Evolutionary conservation across 2,888 invertebrate species (phyloP), one percentile per base, ranked within the genome.

Genomic region (Dicranocentrus wangi): DNA sequence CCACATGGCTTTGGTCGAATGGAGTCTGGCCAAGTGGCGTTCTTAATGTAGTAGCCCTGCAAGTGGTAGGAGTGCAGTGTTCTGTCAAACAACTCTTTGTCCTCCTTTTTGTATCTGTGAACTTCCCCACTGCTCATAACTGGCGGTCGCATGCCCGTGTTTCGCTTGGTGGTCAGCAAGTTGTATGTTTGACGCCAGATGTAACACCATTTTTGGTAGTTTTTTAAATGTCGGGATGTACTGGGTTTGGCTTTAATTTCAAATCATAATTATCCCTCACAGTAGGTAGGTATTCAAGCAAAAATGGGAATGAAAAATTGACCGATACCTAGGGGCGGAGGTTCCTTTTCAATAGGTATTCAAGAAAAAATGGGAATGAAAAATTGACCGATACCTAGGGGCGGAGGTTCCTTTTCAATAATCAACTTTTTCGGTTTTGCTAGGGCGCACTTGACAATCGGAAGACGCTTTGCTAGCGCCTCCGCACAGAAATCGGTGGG

Each of bases 151-250:
- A 10, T 8, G 17, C 60, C 61, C 8, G 47, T 28, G 19, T 58
- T 32, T n/a, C 72, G 39, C 19, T 72, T 66, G 1, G 65, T 21
- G 15, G 66, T 58, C 13, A 66, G 7, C 1, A 39, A 43, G 58
- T 71, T 66, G 58, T 79, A 72, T 1, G 71, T 79, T 51, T 71
- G 32, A 32, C 72, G 63, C 79, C 79, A 79, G 32, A 79, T 72
- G 63, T 65, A 60, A 32, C 79, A 79, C 79, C 79, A 79, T 72
- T 25, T 55, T 27, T 72, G 71, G 63, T 63, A 79, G 51, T 79
- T 79, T 58, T 72, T 71, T 1, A 79, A 66, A 15, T 71, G 58
- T 7, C 71, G 65, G 3, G 71, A 53, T n/a, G 71, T 58, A 1
- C 58, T 17, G 1, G 79, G 79, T 39, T 79, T 72, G 21, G 65